Evolutionary conservation across 2,113 vertebrate genomes (phyloP).

Genomic region (Hiodon alosoides): DNA sequence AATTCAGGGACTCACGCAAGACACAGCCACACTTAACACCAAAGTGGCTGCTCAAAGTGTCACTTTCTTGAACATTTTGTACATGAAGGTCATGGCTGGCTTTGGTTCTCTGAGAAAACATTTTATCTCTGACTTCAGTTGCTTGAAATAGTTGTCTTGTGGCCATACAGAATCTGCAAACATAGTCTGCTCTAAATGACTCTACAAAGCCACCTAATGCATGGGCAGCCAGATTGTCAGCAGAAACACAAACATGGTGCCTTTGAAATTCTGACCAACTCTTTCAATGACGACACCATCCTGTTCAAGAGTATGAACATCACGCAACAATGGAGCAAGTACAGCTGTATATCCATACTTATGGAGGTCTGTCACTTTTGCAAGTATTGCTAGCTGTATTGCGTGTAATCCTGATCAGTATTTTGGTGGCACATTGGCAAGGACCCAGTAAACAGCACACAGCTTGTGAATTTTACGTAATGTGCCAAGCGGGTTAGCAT

Average conservation of each 20-base stretch:
- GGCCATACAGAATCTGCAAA: conserved; percentile 12
- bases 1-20: not conserved
- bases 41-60: conserved; percentile 3
- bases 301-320: conserved; percentile 4
- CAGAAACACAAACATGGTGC: not conserved
- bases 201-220: not conserved
- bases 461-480: conserved; percentile 14
- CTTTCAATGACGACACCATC: conserved; percentile 18
- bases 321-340: not conserved
- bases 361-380: conserved; percentile 4
- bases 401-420: conserved; percentile 6
- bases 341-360: conserved; percentile 1
- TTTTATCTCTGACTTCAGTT: not conserved
- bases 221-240: conserved; percentile 8
- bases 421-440: not conserved
- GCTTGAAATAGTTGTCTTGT: not conserved
- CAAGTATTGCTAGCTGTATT: conserved; percentile 9
- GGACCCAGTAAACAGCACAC: not conserved
- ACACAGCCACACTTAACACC: not conserved
- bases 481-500: conserved; percentile 9
- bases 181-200: conserved; percentile 1
- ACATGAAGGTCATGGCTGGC: conserved; percentile 6
- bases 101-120: not conserved
- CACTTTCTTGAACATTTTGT: not conserved
- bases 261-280: conserved; percentile 6